These are phyloP conservation scores for Pangasius djambal DNA, from an alignment of 2,797 vertebrate species.

Conservation along the genomic window DNA sequence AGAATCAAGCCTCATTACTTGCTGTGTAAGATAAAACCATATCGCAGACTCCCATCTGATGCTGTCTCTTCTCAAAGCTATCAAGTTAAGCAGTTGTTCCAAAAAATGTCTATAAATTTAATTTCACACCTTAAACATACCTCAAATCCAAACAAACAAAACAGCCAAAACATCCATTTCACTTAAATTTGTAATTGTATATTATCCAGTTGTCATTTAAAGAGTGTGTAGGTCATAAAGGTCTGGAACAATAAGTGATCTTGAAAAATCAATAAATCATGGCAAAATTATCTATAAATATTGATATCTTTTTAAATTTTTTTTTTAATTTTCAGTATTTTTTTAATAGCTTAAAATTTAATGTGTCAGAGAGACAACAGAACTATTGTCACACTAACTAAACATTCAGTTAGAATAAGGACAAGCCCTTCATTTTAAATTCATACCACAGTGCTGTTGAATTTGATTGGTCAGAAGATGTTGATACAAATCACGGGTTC, in stretches of 20 bases:
- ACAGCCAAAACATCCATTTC: background rate
- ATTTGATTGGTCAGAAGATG: background rate
- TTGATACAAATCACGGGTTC: background rate
- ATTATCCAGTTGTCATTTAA: background rate
- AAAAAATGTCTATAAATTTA: background rate
- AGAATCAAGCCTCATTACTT: slow-evolving; percentile 1
- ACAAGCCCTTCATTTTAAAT: background rate
- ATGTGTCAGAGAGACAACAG: background rate
- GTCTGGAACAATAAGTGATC: background rate
- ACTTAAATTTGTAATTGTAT: background rate
- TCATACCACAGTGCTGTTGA: background rate
- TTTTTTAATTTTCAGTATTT: background rate
- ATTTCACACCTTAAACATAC: background rate
- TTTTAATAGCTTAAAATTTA: background rate
- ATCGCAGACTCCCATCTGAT: background rate
- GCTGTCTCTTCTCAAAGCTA: background rate
- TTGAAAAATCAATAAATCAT: background rate
- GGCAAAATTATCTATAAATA: background rate
- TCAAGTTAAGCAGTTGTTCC: background rate
- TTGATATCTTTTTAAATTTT: background rate
- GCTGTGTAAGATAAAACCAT: background rate
- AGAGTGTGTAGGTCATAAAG: background rate
- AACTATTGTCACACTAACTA: background rate
- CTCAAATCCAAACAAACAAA: background rate
- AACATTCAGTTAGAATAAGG: background rate